Conservation (phyloP, 2,888 invertebrate genomes). For the Sympetrum striolatum region DNA sequence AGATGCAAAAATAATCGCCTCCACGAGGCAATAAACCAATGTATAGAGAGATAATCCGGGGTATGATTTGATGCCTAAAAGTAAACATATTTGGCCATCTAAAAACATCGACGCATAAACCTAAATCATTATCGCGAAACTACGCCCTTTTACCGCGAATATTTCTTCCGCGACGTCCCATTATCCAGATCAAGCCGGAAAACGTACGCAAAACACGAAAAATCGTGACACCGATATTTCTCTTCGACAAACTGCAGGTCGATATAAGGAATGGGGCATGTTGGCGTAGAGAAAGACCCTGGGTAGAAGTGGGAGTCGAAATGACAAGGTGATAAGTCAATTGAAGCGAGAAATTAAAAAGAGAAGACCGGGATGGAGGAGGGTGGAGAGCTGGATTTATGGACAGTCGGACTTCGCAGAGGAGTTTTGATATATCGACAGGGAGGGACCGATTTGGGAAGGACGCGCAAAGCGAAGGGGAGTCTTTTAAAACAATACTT, state of each 20-base stretch:
- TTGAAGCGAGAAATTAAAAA: conserved; percentile 18
- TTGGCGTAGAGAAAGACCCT: not conserved
- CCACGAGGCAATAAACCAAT: too few species aligned
- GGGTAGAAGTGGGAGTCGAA: conserved; percentile 16
- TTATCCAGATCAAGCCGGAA: too few species aligned
- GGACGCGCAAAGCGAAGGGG: not conserved
- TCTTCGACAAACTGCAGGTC: not conserved
- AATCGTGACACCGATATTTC: not conserved
- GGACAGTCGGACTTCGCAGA: not conserved
- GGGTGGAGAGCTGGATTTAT: conserved; percentile 13
- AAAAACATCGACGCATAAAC: too few species aligned
- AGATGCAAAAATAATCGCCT: too few species aligned
- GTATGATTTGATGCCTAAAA: too few species aligned
- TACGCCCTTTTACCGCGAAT: too few species aligned
- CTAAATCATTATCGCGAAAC: too few species aligned
- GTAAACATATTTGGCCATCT: too few species aligned
- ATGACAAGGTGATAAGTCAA: conserved; percentile 40
- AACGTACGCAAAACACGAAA: not conserved
- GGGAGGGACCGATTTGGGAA: conserved; percentile 29
- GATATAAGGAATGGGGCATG: not conserved
- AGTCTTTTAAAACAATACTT: not conserved
- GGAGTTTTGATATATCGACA: not conserved
- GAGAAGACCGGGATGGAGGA: not conserved
- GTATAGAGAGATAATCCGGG: too few species aligned
- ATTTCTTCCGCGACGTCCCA: too few species aligned